These are phyloP conservation scores for Hydrocynus forskahlii DNA, from an alignment of 2,797 vertebrate genomes.

Conservation along the genomic window DNA sequence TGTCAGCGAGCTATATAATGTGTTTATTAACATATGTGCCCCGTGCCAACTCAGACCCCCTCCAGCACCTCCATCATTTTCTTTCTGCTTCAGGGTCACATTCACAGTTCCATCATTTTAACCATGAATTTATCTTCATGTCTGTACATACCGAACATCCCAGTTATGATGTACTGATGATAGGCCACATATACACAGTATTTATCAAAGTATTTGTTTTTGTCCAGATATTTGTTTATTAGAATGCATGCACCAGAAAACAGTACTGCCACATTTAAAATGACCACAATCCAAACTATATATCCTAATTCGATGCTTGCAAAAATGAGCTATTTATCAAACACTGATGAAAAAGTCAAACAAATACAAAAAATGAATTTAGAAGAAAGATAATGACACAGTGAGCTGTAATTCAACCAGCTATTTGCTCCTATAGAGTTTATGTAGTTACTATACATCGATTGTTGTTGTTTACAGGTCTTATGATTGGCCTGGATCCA, in stretches of 20 bases:
- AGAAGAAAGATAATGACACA: neutral
- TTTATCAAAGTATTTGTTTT: neutral
- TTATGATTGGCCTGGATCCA: neutral
- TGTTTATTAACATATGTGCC: constrained; percentile 33
- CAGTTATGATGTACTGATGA: neutral
- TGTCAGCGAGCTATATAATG: constrained; percentile 52
- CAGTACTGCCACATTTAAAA: too few species aligned
- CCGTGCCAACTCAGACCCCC: neutral
- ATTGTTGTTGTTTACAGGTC: neutral
- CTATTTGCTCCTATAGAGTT: neutral
- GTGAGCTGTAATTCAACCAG: neutral
- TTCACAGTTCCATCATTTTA: constrained; percentile 13
- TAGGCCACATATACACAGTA: neutral
- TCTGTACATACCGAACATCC: neutral
- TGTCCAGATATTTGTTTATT: neutral
- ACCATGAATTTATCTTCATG: neutral
- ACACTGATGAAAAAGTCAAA: neutral
- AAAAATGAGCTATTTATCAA: too few species aligned
- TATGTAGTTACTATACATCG: neutral
- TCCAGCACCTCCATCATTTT: neutral
- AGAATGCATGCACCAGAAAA: too few species aligned
- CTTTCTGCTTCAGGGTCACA: constrained; percentile 14
- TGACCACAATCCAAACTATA: too few species aligned
- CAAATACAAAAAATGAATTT: neutral
- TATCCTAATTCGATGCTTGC: too few species aligned